Conservation (phyloP, 2,797 vertebrate species). For the Centropyge bicolor region DNA sequence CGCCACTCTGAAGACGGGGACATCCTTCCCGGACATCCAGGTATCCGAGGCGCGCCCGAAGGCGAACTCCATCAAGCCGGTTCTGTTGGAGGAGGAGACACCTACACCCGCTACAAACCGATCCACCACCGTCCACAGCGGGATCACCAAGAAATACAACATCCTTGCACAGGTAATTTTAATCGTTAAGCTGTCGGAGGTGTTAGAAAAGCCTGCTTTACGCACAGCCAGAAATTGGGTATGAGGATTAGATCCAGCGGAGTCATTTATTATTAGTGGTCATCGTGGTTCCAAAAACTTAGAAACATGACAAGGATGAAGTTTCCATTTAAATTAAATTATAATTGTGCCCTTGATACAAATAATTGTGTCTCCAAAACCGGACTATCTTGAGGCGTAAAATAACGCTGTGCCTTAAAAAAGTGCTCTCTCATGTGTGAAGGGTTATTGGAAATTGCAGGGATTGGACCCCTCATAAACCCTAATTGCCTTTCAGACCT, state of each 20-base stretch:
- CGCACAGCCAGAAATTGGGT: conserved; percentile 3
- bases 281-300: background rate
- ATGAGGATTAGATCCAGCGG: background rate
- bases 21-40: conserved; percentile 78
- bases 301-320: background rate
- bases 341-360: background rate
- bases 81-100: conserved; percentile 88
- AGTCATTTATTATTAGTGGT: background rate
- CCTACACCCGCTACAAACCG: conserved; percentile 89
- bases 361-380: conserved; percentile 41
- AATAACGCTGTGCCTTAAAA: conserved; percentile 33
- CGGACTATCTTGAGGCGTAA: conserved; percentile 34
- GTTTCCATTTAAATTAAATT: background rate
- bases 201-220: conserved; percentile 7
- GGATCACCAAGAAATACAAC: conserved; percentile 90
- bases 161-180: conserved; percentile 88
- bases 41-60: conserved; percentile 88
- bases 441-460: conserved; percentile 78
- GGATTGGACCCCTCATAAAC: conserved; percentile 81
- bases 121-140: conserved; percentile 81
- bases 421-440: conserved; percentile 67
- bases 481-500: conserved; percentile 83
- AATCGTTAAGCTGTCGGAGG: background rate
- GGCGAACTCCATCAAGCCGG: conserved; percentile 96
- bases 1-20: conserved; percentile 89